Conservation (phyloP, 2,797 vertebrate genomes). For the Eptatretus atami region DNA sequence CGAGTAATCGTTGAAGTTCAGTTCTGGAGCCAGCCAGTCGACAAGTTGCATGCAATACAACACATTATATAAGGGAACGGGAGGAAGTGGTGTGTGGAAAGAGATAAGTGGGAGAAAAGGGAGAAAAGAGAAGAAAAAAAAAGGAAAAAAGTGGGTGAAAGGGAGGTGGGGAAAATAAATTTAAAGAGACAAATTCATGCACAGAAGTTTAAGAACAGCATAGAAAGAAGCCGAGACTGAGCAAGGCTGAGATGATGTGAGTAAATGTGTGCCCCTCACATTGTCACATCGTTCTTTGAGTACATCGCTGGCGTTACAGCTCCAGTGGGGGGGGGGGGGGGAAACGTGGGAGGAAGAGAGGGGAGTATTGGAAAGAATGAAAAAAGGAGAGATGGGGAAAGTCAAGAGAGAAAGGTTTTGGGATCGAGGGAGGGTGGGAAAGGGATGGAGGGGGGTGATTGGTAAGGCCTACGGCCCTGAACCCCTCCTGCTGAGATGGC, state of each 20-base stretch:
- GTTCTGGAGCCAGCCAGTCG: no score
- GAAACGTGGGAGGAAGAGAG: conserved; percentile 10
- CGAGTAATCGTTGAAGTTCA: no score
- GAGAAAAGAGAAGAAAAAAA: not conserved
- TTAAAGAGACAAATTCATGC: not conserved
- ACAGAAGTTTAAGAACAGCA: not conserved
- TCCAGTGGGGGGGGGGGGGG: conserved; percentile 9
- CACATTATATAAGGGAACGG: not conserved
- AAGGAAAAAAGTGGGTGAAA: no score
- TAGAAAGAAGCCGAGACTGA: not conserved
- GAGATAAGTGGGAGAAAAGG: not conserved
- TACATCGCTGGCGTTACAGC: not conserved
- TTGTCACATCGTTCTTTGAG: conserved; percentile 32
- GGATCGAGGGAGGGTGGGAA: not conserved
- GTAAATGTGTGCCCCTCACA: conserved; percentile 26
- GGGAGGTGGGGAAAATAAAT: not conserved
- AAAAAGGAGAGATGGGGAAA: not conserved
- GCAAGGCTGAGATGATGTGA: conserved; percentile 24
- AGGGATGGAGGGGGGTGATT: not conserved
- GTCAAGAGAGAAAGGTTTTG: not conserved
- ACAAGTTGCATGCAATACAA: not conserved
- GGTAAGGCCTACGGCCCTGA: no score
- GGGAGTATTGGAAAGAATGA: conserved; percentile 9
- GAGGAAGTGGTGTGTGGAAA: conserved; percentile 4
- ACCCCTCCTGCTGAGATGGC: no score